Percentiles rank a stretch among this genome's conserved stretches.
phyloP scores from a whole-genome alignment of 2,888 invertebrate genomes.

The Esperia sulphurella region DNA sequence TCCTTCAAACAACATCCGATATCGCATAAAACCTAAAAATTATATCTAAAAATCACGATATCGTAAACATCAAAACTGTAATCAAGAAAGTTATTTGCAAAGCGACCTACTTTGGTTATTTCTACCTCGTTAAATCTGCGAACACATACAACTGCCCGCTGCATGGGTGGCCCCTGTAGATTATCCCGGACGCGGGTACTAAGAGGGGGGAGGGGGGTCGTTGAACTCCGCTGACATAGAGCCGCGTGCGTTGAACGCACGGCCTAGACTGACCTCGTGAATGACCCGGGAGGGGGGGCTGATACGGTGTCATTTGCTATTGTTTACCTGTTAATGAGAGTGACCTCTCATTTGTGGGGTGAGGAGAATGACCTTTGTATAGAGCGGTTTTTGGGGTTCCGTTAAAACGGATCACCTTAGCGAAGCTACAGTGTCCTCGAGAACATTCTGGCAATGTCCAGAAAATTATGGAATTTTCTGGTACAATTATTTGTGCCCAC shows the following conservation, averaged over 20 bases:
- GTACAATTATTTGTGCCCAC: too few species aligned
- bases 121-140: not conserved
- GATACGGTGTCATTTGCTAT: not conserved
- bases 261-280: slow-evolving; percentile 66
- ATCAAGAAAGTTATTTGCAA: not conserved
- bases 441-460: too few species aligned
- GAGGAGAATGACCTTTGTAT: too few species aligned
- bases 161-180: slow-evolving; percentile 46
- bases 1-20: too few species aligned
- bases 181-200: slow-evolving; percentile 28
- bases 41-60: too few species aligned
- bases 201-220: slow-evolving; percentile 33
- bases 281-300: slow-evolving; percentile 25
- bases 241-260: slow-evolving; percentile 60
- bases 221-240: slow-evolving; percentile 63
- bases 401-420: too few species aligned
- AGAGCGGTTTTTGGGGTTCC: too few species aligned
- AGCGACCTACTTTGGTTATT: not conserved
- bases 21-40: too few species aligned
- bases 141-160: slow-evolving; percentile 1
- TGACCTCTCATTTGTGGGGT: too few species aligned
- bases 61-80: too few species aligned
- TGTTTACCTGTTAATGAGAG: not conserved
- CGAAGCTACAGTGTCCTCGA: too few species aligned
- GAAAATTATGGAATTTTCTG: too few species aligned